phyloP scores from a whole-genome alignment of 2,113 vertebrate species.

The Hypocryptadius cinnamomeus region DNA sequence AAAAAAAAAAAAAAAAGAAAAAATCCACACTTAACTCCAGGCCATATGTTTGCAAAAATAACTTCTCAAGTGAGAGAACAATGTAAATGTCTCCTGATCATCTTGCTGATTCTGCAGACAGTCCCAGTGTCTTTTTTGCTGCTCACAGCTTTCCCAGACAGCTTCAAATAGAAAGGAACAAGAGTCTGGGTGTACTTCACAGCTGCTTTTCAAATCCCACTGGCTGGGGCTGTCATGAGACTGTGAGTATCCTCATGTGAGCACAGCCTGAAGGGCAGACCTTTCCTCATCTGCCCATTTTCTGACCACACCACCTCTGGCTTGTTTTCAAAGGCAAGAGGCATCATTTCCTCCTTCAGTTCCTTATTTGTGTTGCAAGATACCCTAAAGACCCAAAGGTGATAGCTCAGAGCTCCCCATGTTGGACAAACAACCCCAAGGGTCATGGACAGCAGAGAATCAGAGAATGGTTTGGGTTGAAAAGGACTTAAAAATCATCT shows the following conservation, averaged over 20 bases:
- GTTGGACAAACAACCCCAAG: not conserved
- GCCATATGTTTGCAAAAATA: conserved; percentile 48
- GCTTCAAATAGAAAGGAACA: conserved; percentile 30
- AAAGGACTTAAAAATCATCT: not conserved
- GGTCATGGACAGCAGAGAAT: not conserved
- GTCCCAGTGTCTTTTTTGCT: conserved; percentile 10
- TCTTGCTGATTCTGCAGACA: conserved; percentile 54
- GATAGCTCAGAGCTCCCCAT: not conserved
- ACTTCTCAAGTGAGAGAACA: conserved; percentile 13
- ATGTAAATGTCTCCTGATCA: conserved; percentile 1
- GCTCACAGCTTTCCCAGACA: conserved; percentile 40
- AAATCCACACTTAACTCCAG: not conserved
- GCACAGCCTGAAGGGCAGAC: not conserved
- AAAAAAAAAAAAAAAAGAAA: not conserved
- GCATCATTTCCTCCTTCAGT: not conserved
- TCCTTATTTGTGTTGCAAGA: not conserved
- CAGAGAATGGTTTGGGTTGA: not conserved
- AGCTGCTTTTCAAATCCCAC: conserved; percentile 24
- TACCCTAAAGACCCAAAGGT: accelerated
- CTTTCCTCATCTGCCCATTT: not conserved
- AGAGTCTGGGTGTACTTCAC: not conserved
- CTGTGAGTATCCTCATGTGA: not conserved
- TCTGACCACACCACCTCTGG: not conserved
- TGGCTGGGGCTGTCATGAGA: not conserved
- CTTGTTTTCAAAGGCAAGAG: not conserved